Evolutionary conservation across 2,113 vertebrate genomes (phyloP).

Genomic region (Rana temporaria): DNA sequence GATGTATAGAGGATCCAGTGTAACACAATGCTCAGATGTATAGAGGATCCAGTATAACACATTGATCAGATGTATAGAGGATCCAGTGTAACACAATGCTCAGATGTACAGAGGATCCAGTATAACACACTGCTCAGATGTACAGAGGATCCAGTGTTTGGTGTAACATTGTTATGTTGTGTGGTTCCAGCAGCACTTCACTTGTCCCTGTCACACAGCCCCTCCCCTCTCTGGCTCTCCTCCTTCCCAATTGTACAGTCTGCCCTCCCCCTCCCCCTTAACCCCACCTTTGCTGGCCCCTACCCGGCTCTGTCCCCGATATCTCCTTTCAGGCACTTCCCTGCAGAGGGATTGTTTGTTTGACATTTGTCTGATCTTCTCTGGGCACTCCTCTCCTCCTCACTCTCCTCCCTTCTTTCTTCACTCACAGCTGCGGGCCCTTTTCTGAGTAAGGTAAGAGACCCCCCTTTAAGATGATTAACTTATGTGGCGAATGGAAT

Average conservation of each 20-base stretch:
- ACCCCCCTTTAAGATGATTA: too few relatives aligned
- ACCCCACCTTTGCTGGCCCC: background rate
- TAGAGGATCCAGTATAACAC: background rate
- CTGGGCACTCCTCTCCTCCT: background rate
- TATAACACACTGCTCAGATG: background rate
- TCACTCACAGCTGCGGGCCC: background rate
- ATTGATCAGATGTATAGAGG: background rate
- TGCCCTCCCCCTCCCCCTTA: slow-evolving; percentile 1
- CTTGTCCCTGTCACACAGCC: background rate
- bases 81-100: too few relatives aligned
- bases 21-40: too few relatives aligned
- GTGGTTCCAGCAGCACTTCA: background rate
- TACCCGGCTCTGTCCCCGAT: background rate
- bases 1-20: too few relatives aligned
- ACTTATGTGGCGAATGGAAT: too few relatives aligned
- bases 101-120: background rate
- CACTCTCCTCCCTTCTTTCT: background rate
- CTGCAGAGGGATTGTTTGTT: background rate
- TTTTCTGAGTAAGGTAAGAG: slow-evolving; percentile 20
- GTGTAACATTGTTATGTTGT: too few relatives aligned
- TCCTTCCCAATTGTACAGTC: background rate
- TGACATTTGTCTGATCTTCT: too few relatives aligned
- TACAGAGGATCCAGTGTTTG: background rate
- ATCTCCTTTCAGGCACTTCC: background rate
- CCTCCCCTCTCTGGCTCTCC: background rate